Conservation (phyloP, 2,797 vertebrate species). For the Centroberyx gerrardi region DNA sequence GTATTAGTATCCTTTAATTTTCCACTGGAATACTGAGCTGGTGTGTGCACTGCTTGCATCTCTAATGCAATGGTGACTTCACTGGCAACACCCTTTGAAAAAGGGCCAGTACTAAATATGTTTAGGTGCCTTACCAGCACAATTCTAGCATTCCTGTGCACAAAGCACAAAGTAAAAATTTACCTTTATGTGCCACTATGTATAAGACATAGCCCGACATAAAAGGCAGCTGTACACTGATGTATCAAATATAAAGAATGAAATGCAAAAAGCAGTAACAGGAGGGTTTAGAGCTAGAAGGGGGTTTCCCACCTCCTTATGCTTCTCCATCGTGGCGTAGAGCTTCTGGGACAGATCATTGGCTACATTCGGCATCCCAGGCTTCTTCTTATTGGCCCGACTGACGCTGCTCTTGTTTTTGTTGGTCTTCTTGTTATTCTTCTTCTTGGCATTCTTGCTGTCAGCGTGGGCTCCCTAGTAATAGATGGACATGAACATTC, state of each 20-base stretch:
- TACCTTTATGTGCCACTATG: too few relatives aligned
- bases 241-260: neutral
- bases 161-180: neutral
- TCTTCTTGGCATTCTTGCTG: conserved; percentile 92
- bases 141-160: neutral
- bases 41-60: neutral
- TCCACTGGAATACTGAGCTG: neutral
- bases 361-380: conserved; percentile 97
- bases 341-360: conserved; percentile 99
- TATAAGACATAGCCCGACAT: too few relatives aligned
- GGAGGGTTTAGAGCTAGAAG: neutral
- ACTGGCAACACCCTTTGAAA: neutral
- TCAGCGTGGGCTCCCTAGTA: conserved; percentile 89
- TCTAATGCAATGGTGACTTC: neutral
- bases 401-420: conserved; percentile 98
- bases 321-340: conserved; percentile 98
- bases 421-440: conserved; percentile 98
- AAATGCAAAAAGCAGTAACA: neutral
- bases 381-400: conserved; percentile 98
- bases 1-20: too few relatives aligned
- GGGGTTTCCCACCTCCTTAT: conserved; percentile 92
- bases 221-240: neutral
- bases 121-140: neutral
- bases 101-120: neutral
- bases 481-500: conserved; percentile 48